Percentiles rank a stretch among this genome's conserved stretches.
phyloP scores from a whole-genome alignment of 2,888 invertebrate species.

The Sericinus montela region DNA sequence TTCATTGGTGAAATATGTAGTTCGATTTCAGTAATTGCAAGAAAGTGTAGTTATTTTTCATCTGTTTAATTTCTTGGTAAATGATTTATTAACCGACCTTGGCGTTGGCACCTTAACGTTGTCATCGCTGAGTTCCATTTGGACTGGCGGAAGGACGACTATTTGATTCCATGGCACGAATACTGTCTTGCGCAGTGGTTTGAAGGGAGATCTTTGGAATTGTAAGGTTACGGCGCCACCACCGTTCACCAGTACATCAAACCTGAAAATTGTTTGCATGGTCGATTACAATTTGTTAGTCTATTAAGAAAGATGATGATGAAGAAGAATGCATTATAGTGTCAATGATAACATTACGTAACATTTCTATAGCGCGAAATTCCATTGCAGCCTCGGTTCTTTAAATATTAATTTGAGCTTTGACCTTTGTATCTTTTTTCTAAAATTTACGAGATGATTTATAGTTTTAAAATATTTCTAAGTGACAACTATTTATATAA shows the following conservation, averaged over 20 bases:
- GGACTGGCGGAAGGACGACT: conserved; percentile 92
- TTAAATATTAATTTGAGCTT: conserved; percentile 28
- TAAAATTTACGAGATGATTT: too few species aligned
- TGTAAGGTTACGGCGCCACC: conserved; percentile 98
- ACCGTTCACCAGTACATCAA: conserved; percentile 99
- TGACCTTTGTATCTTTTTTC: not conserved
- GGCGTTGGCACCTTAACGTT: conserved; percentile 75
- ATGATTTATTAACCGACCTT: conserved; percentile 39
- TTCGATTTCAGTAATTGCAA: too few species aligned
- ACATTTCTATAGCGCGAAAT: conserved; percentile 5
- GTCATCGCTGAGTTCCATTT: conserved; percentile 91
- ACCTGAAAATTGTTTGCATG: conserved; percentile 80
- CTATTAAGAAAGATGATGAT: too few species aligned
- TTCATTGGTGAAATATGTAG: too few species aligned
- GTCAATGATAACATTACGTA: conserved; percentile 4
- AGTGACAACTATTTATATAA: too few species aligned
- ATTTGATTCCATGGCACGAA: conserved; percentile 99
- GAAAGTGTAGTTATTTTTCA: too few species aligned
- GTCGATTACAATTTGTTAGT: not conserved
- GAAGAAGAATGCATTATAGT: not conserved
- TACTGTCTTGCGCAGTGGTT: conserved; percentile 91
- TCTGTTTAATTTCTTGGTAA: too few species aligned
- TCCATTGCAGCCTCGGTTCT: conserved; percentile 18
- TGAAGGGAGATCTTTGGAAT: conserved; percentile 97
- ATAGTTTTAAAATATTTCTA: too few species aligned